phyloP scores from a whole-genome alignment of 2,888 invertebrate genomes.

The Phytoseiulus persimilis region DNA sequence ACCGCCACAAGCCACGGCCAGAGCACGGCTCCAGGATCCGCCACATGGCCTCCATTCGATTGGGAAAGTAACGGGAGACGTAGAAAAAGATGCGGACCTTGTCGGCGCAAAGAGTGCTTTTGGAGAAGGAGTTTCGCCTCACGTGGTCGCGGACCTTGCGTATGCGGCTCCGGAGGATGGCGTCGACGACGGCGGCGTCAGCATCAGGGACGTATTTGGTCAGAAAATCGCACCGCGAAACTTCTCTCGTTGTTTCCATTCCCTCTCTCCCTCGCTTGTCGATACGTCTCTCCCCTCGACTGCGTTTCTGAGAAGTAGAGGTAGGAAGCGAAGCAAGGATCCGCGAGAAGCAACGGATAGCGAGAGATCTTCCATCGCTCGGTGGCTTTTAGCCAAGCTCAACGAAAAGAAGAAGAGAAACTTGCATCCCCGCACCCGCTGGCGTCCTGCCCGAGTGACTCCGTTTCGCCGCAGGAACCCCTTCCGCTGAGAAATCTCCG shows the following conservation, averaged over 20 bases:
- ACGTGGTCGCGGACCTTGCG: not conserved
- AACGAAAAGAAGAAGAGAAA: not conserved
- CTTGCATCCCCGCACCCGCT: not conserved
- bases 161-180: not conserved
- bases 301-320: not conserved
- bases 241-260: not conserved
- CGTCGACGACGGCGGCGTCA: not conserved
- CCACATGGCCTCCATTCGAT: not conserved
- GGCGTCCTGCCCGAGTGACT: not conserved
- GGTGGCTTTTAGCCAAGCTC: not conserved
- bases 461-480: not conserved
- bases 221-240: not conserved
- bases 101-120: not conserved
- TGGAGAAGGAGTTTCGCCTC: not conserved
- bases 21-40: not conserved
- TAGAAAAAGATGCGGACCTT: not conserved
- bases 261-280: not conserved
- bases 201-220: not conserved
- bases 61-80: not conserved
- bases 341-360: not conserved
- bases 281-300: not conserved
- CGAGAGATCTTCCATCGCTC: not conserved
- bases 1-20: no score
- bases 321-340: not conserved
- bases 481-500: not conserved